Evolutionary conservation across 2,113 vertebrate genomes (phyloP).

Genomic region (Mungos mungo): DNA sequence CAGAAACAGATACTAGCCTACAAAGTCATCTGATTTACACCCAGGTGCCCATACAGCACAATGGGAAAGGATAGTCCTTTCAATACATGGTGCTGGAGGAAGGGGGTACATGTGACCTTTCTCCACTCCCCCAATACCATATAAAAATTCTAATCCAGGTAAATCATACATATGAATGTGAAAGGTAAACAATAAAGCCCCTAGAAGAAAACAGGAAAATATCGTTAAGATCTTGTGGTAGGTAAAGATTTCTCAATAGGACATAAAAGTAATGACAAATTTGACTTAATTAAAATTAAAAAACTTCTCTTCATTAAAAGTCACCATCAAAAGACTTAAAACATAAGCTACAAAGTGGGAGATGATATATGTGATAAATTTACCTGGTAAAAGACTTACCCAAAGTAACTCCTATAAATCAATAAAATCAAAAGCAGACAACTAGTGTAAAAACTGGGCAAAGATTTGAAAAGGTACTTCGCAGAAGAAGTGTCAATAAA

Average conservation of each 20-base stretch:
- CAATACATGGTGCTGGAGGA: not conserved
- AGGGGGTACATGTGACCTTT: not conserved
- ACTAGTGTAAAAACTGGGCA: not conserved
- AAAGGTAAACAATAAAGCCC: not conserved
- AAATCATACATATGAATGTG: not conserved
- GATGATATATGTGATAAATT: not conserved
- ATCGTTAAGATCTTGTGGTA: not conserved
- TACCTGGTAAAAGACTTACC: not conserved
- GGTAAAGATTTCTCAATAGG: constrained; percentile 7
- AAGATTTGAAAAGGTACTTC: not conserved
- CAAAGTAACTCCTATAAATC: not conserved
- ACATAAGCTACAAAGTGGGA: not conserved
- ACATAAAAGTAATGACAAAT: not conserved
- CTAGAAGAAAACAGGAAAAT: not conserved
- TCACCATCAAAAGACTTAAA: not conserved
- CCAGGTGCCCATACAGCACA: rapidly evolving
- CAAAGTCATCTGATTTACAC: not conserved
- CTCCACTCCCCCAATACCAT: not conserved
- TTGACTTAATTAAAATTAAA: not conserved
- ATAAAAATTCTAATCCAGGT: not conserved
- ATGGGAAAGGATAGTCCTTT: not conserved
- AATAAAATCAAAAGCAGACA: not conserved
- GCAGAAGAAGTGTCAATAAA: not conserved
- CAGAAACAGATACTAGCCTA: not conserved
- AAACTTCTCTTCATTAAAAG: constrained; percentile 38